These are phyloP conservation scores for Heterotilapia buettikoferi DNA, from an alignment of 2,113 vertebrate species.

Conservation along the genomic window DNA sequence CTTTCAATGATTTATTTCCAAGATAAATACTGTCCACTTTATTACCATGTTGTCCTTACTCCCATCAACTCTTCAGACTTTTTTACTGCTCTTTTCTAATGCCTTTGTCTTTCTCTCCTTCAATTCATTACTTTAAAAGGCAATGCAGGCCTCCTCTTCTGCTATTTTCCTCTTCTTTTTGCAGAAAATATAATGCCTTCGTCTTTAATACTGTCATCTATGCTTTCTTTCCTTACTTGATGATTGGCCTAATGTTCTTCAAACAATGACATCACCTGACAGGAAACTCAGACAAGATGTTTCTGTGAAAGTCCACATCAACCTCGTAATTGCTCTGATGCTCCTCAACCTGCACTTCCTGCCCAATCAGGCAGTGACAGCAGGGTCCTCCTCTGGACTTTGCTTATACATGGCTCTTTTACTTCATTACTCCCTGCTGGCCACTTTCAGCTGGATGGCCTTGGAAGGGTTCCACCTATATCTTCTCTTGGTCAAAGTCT, in stretches of 20 bases:
- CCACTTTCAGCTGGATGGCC: conserved; percentile 62
- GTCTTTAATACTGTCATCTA: not conserved
- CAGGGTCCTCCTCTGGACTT: not conserved
- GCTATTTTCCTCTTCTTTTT: not conserved
- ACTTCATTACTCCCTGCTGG: conserved; percentile 64
- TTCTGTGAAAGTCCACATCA: conserved; percentile 50
- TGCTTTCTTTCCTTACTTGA: not conserved
- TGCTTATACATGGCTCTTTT: conserved; percentile 27
- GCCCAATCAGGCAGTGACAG: not conserved
- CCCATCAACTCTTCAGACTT: not conserved
- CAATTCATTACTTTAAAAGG: not conserved
- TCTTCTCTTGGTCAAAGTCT: conserved; percentile 63
- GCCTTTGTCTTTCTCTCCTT: not conserved
- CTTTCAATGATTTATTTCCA: not conserved
- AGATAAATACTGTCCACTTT: not conserved
- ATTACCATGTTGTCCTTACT: not conserved
- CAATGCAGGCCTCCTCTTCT: not conserved
- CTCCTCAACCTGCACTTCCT: conserved; percentile 56
- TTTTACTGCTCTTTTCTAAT: not conserved
- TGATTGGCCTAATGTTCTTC: too few relatives aligned
- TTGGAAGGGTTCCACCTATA: conserved; percentile 71
- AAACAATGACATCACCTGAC: too few relatives aligned
- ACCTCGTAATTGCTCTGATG: conserved; percentile 43
- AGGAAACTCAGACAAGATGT: not conserved
- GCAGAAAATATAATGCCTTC: too few relatives aligned